Evolutionary conservation across 2,888 invertebrate species (phyloP).

Genomic region (Melolontha melolontha): DNA sequence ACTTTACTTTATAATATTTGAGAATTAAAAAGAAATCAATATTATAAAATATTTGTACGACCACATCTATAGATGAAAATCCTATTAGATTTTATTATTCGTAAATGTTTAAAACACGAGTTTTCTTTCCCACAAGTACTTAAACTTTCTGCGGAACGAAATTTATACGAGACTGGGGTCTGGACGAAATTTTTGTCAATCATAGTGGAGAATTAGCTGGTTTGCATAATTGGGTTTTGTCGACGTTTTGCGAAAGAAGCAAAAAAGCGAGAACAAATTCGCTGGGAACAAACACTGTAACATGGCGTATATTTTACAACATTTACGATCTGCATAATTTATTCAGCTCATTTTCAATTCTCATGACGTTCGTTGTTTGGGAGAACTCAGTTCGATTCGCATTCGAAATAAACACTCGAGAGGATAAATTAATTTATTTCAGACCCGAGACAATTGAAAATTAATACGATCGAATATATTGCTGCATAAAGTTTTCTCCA

Average conservation of each 20-base stretch:
- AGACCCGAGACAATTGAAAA: not conserved
- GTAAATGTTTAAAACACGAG: slow-evolving; percentile 31
- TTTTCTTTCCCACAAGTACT: slow-evolving; percentile 5
- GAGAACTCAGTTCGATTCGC: slow-evolving; percentile 18
- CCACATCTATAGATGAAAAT: not conserved
- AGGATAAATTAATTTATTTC: slow-evolving; percentile 29
- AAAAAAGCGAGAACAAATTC: slow-evolving; percentile 31
- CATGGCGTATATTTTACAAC: slow-evolving; percentile 29
- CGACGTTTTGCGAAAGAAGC: slow-evolving; percentile 35
- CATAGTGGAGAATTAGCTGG: slow-evolving; percentile 33
- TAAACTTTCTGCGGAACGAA: slow-evolving; percentile 24
- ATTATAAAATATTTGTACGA: no score
- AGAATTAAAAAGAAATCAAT: no score
- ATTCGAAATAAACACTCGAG: slow-evolving; percentile 3
- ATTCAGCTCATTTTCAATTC: slow-evolving; percentile 36
- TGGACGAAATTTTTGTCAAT: slow-evolving; percentile 25
- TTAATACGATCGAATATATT: not conserved
- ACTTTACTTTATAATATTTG: no score
- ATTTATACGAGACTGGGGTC: slow-evolving; percentile 1
- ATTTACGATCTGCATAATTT: slow-evolving; percentile 30
- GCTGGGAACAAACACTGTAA: slow-evolving; percentile 11
- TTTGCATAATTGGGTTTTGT: slow-evolving; percentile 33
- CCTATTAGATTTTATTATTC: not conserved
- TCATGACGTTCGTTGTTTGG: slow-evolving; percentile 31
- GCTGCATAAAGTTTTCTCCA: no score